Evolutionary conservation across 2,888 invertebrate genomes (phyloP), one percentile per base, ranked within the genome.

Genomic region (Morinoia aosen): DNA sequence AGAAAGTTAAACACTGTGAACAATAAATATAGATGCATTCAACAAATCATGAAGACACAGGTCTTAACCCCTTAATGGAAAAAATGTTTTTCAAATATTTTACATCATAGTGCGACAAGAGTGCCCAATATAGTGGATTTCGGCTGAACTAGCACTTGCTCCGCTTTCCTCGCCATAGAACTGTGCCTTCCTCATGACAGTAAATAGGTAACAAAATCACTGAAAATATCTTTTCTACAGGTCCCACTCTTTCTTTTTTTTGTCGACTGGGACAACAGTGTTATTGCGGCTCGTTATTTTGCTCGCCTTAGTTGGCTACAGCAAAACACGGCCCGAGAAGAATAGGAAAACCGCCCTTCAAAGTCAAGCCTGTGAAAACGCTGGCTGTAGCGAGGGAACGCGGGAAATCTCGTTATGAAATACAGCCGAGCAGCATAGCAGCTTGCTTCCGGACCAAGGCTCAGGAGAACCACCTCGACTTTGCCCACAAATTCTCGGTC

Each of bases 291-390:
- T 93, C 93, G 93, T 93, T 93, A 93, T 93, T 93, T 93, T 93
- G 57, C 93, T 93, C 93, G 93, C 57, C 93, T 93, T 93, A 93
- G 93, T 93, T 93, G 93, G 93, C 93, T 93, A 93, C 93, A 93
- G 93, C 93, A 93, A 93, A 93, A 93, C 93, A 93, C 93, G 93
- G 93, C 93, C 93, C 33, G 93, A 93, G 93, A 93, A 93, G 93
- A 93, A 93, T 93, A 93, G 93, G 93, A 93, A 93, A 93, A 48
- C 93, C 93, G 93, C 93, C 93, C 93, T 57, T 93, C 93, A 93
- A 93, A 93, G 93, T 93, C 93, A 93, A 93, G 93, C 93, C 93
- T 93, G 93, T 93, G 93, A 93, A 93, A 93, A 93, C 93, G 93
- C 48, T 93, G 93, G 93, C 93, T 93, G 93, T 93, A 19, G 48